Percentiles rank a stretch among this genome's conserved stretches.
Evolutionary conservation across 2,797 vertebrate species (phyloP).

Genomic region (Brachyalestes nurse): DNA sequence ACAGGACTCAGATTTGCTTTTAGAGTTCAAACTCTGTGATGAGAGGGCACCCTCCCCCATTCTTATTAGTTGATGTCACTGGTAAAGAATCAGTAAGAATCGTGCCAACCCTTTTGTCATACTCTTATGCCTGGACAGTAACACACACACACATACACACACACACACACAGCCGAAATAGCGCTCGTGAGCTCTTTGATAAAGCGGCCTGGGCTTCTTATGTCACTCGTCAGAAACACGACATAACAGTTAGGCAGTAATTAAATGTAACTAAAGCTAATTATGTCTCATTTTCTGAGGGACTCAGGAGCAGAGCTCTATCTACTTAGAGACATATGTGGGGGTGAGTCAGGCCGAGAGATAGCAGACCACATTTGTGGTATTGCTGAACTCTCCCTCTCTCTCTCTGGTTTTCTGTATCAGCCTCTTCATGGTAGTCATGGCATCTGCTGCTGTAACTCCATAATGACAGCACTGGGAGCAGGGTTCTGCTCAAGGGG

Average conservation of each 20-base stretch:
- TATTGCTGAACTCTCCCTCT: conserved; percentile 64
- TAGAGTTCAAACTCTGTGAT: neutral
- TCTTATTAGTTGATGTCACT: neutral
- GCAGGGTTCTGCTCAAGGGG: neutral
- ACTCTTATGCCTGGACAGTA: conserved; percentile 30
- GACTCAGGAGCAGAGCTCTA: conserved; percentile 67
- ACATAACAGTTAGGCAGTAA: conserved; percentile 82
- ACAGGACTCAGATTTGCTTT: neutral
- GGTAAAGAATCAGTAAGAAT: too few relatives aligned
- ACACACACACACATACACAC: conserved; percentile 19
- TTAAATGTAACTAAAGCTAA: conserved; percentile 82
- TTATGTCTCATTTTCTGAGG: conserved; percentile 77
- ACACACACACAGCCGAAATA: conserved; percentile 39
- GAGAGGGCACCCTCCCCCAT: neutral
- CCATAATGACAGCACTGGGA: conserved; percentile 9
- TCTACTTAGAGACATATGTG: conserved; percentile 82
- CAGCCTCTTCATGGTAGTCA: conserved; percentile 10
- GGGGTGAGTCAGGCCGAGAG: conserved; percentile 76
- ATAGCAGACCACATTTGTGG: conserved; percentile 76
- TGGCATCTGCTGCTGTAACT: conserved; percentile 17
- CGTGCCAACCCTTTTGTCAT: conserved; percentile 47
- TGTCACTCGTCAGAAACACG: conserved; percentile 78
- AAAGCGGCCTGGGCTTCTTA: conserved; percentile 72
- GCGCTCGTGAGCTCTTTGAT: conserved; percentile 69
- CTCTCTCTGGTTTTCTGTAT: conserved; percentile 56